These are phyloP conservation scores for Andrena flavipes DNA, from an alignment of 2,888 invertebrate genomes.

Conservation along the genomic window DNA sequence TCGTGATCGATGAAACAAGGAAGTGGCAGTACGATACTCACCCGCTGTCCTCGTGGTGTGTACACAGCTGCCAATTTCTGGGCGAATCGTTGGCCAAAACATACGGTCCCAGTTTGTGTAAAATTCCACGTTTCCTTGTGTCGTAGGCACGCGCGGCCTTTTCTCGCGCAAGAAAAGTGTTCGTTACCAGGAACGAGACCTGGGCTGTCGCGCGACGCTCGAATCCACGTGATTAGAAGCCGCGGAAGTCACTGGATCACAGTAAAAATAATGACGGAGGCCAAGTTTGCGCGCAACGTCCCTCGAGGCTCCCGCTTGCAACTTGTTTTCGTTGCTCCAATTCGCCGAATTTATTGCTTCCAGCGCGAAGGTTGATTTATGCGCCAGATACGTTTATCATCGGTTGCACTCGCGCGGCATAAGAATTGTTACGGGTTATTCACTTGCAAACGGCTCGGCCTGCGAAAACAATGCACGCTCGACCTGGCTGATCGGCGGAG, in stretches of 20 bases:
- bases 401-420: slow-evolving; percentile 40
- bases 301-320: neutral
- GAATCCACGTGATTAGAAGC: neutral
- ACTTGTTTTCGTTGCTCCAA: slow-evolving; percentile 52
- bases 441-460: slow-evolving; percentile 20
- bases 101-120: slow-evolving; percentile 7
- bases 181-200: neutral
- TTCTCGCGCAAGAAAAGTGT: neutral
- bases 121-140: slow-evolving; percentile 27
- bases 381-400: slow-evolving; percentile 58
- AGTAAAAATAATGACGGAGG: slow-evolving; percentile 25
- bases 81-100: slow-evolving; percentile 24
- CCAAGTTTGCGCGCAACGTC: slow-evolving; percentile 12
- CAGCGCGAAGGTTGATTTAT: slow-evolving; percentile 52
- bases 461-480: slow-evolving; percentile 39
- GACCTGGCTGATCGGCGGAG: slow-evolving; percentile 44
- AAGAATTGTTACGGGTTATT: slow-evolving; percentile 38
- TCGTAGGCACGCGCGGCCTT: slow-evolving; percentile 4
- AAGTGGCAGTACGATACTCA: slow-evolving; percentile 47
- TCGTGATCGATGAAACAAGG: slow-evolving; percentile 3
- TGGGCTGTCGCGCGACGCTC: neutral
- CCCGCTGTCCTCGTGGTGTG: slow-evolving; percentile 19
- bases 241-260: slow-evolving; percentile 28
- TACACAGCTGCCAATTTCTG: slow-evolving; percentile 34
- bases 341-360: slow-evolving; percentile 49